phyloP scores from a whole-genome alignment of 2,113 vertebrate species.

The Grammomys surdaster region DNA sequence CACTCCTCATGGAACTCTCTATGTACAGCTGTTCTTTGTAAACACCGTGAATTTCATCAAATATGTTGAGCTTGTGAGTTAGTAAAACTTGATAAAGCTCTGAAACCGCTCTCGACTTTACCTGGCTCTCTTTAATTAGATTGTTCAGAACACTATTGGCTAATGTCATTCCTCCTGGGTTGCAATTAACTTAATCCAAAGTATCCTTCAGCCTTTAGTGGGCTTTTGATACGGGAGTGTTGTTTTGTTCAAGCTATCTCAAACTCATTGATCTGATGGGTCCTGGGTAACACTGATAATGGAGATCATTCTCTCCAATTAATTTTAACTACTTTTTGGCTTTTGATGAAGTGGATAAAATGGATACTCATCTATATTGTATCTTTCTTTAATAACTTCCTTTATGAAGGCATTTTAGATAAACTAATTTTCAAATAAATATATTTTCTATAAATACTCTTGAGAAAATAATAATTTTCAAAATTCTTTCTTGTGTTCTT shows the following conservation, averaged over 20 bases:
- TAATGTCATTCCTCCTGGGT: not conserved
- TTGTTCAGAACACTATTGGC: not conserved
- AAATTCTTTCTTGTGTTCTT: not conserved
- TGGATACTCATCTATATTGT: not conserved
- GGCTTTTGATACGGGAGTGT: conserved; percentile 41
- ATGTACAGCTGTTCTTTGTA: not conserved
- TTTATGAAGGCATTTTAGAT: not conserved
- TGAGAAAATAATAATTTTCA: not conserved
- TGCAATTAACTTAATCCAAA: conserved; percentile 66
- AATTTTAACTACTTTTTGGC: conserved; percentile 13
- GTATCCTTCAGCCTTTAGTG: not conserved
- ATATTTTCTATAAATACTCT: not conserved
- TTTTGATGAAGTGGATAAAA: conserved; percentile 39
- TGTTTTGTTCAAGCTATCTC: conserved; percentile 17
- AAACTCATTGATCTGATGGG: conserved; percentile 27
- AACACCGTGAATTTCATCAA: not conserved
- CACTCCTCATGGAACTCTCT: not conserved
- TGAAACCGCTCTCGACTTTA: not conserved
- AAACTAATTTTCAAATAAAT: conserved; percentile 29
- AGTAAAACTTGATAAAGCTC: conserved; percentile 7
- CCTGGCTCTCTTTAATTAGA: conserved; percentile 36
- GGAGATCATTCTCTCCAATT: conserved; percentile 42
- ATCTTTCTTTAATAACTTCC: conserved; percentile 15
- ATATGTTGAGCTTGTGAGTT: not conserved
- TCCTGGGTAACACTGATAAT: not conserved